Conservation (phyloP, 2,113 vertebrate genomes). For the Anhinga anhinga region DNA sequence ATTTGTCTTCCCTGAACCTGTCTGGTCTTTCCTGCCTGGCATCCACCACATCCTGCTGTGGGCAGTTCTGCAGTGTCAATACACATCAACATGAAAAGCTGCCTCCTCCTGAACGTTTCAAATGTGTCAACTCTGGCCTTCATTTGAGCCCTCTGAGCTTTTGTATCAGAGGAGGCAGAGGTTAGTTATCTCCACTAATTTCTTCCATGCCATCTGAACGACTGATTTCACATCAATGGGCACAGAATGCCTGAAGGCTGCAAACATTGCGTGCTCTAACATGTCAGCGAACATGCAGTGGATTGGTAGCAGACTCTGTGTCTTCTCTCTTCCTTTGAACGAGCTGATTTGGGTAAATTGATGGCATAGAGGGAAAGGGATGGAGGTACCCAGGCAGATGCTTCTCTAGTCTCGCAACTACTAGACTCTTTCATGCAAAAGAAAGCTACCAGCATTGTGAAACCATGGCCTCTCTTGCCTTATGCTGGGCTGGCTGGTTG, state of each 20-base stretch:
- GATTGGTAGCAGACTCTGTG: background rate
- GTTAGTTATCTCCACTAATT: background rate
- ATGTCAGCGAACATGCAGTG: background rate
- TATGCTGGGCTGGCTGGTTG: background rate
- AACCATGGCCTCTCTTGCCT: background rate
- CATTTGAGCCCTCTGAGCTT: background rate
- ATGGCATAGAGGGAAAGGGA: background rate
- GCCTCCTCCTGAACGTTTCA: rapidly evolving
- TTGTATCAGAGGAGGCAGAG: background rate
- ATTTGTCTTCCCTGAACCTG: background rate
- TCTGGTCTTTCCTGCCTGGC: background rate
- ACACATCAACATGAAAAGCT: background rate
- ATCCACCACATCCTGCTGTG: background rate
- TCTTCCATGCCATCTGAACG: background rate
- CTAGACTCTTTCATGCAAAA: background rate
- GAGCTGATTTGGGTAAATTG: background rate
- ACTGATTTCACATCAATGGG: background rate
- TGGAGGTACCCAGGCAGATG: background rate
- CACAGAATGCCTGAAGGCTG: background rate
- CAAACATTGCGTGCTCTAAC: background rate
- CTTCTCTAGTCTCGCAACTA: background rate
- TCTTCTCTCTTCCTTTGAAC: background rate
- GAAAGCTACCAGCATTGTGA: background rate
- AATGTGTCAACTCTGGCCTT: background rate
- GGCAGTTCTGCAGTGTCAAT: background rate